Evolutionary conservation across 2,797 vertebrate species (phyloP).

Genomic region (Podarcis siculus): DNA sequence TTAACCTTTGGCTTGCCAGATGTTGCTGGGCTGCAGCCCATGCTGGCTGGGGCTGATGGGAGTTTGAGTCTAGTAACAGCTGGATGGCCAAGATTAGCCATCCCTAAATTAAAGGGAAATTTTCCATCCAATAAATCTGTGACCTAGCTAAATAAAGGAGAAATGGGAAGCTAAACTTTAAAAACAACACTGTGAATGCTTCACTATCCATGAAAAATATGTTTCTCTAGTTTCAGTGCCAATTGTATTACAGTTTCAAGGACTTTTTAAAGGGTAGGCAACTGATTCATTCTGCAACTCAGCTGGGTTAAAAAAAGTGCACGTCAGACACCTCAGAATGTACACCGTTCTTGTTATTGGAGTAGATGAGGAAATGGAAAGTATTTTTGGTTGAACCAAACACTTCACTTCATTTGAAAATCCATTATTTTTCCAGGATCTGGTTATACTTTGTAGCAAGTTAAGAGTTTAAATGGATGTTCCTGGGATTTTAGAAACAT

Average conservation of each 20-base stretch:
- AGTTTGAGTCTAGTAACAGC: no score
- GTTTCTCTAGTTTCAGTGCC: not conserved
- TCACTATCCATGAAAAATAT: not conserved
- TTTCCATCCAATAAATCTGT: not conserved
- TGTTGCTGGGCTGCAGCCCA: no score
- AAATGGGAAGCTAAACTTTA: not conserved
- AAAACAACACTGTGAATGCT: not conserved
- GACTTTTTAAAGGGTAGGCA: not conserved
- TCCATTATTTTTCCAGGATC: constrained; percentile 27
- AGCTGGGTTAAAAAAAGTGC: constrained; percentile 3
- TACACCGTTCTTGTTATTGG: constrained; percentile 15
- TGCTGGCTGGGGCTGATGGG: no score
- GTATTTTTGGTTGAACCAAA: constrained; percentile 13
- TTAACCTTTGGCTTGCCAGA: no score
- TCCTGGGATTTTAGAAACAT: constrained; percentile 29
- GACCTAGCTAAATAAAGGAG: not conserved
- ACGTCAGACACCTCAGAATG: not conserved
- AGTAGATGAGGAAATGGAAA: constrained; percentile 38
- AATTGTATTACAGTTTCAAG: not conserved
- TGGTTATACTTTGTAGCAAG: constrained; percentile 11
- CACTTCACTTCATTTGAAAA: constrained; percentile 19
- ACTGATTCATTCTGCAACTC: not conserved
- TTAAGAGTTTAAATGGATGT: constrained; percentile 27
- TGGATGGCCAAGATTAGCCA: not conserved
- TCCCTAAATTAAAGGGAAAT: not conserved